These are phyloP conservation scores for Chiroxiphia lanceolata DNA, from an alignment of 2,797 vertebrate species.

Conservation along the genomic window DNA sequence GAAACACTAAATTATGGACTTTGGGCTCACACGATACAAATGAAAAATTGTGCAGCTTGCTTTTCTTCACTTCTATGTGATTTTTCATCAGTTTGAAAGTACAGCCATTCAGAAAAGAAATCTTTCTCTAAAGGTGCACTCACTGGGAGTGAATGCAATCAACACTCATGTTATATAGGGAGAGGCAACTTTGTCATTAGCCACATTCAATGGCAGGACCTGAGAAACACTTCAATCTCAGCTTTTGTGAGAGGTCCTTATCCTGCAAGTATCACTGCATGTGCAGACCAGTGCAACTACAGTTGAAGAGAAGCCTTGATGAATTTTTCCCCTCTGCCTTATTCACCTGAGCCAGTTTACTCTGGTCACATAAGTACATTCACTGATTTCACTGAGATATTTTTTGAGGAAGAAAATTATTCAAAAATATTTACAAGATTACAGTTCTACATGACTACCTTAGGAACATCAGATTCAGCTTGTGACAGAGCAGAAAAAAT, in stretches of 20 bases:
- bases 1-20: background rate
- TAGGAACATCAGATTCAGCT: background rate
- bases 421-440: background rate
- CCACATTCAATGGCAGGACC: background rate
- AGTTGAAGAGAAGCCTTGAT: background rate
- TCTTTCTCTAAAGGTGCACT: background rate
- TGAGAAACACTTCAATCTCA: background rate
- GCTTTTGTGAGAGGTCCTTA: background rate
- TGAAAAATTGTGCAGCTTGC: background rate
- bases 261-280: background rate
- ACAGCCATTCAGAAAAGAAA: background rate
- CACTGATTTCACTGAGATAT: background rate
- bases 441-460: background rate
- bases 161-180: background rate
- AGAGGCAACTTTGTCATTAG: background rate
- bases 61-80: background rate
- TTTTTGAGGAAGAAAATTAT: background rate
- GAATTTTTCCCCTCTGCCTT: background rate
- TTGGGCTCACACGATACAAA: background rate
- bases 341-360: background rate
- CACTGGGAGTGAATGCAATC: background rate
- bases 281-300: background rate
- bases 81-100: background rate
- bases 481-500: background rate
- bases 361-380: accelerated